Evolutionary conservation across 2,888 invertebrate species (phyloP).

Genomic region (Cryptophagus acutangulus): DNA sequence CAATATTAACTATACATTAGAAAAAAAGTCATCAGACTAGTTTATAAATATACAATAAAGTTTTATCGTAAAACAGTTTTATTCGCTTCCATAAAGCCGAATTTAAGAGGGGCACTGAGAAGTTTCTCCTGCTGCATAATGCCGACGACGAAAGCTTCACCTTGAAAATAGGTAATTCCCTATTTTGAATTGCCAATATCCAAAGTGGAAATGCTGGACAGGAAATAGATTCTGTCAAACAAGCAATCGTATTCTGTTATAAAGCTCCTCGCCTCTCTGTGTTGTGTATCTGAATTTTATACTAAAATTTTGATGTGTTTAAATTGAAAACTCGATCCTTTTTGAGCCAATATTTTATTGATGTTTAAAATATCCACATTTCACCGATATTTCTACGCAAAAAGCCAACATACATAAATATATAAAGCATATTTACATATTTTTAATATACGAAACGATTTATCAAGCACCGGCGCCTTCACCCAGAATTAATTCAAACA

Average conservation of each 20-base stretch:
- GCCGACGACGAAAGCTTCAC: background rate
- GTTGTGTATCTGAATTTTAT: background rate
- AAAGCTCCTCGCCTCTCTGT: background rate
- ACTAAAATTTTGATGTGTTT: background rate
- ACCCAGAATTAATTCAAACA: no score
- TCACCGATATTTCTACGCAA: no score
- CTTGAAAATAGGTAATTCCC: slow-evolving; percentile 1
- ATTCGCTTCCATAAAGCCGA: background rate
- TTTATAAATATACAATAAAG: background rate
- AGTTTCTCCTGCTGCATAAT: slow-evolving; percentile 1
- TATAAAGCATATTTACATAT: no score
- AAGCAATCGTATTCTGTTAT: background rate
- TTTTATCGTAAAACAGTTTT: slow-evolving; percentile 1
- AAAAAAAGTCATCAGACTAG: background rate
- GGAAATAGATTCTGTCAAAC: slow-evolving; percentile 8
- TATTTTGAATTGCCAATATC: background rate
- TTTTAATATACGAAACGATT: no score
- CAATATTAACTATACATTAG: background rate
- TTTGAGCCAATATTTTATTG: no score
- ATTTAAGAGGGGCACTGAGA: background rate
- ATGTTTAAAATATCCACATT: no score
- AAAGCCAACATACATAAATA: no score
- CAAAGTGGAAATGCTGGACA: background rate
- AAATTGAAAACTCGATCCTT: background rate
- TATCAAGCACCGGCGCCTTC: no score